Evolutionary conservation across 1,140 invertebrate genomes (phyloP), one percentile per base, ranked within the genome.

Genomic region (Leptinotarsa undecemlineata): DNA sequence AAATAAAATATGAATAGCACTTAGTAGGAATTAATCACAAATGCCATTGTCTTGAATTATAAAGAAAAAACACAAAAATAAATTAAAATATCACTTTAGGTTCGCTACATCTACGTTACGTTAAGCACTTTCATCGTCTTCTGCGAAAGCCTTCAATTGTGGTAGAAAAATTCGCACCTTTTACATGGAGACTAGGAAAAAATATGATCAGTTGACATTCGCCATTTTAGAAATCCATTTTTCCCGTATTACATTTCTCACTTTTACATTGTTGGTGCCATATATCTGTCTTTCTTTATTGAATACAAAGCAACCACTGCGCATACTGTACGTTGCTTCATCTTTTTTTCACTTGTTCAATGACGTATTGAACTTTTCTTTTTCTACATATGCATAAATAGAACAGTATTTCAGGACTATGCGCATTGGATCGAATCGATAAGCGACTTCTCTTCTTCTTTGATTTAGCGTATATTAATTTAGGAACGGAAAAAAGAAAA

Each of bases 191-290:
- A 47, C 48, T 69, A 67, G 74, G 72, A 62, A 77, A 74, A 74
- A 74, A 64, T 74, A 72, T 64, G 70, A 77, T 74, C 73, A 77
- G 63, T 74, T 73, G 73, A 72, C 73, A 68, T 66, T 68, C 76
- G 73, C 76, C 76, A 77, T 77, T 67, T 77, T 77, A 26, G 60
- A 71, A 74, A 69, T 48, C 68, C 57, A 69, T 60, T 57, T 68
- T 60, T 48, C 51, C 17, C 63, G 63, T 42, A 20, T 67, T 47
- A 19, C 23, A n/a, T 74, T 68, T 76, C 72, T 26, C 63, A 70
- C 63, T 48, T 48, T 33, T 26, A 19, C 47, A 60, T 19, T 20
- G 5, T 61, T 14, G 17, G 11, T 42, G 15, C 48, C 19, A 68
- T 77, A 15, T 61, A 19, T 48, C 60, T 62, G 48, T 77, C 71